Conservation (phyloP, 2,797 vertebrate species). For the Hyperoplus immaculatus region DNA sequence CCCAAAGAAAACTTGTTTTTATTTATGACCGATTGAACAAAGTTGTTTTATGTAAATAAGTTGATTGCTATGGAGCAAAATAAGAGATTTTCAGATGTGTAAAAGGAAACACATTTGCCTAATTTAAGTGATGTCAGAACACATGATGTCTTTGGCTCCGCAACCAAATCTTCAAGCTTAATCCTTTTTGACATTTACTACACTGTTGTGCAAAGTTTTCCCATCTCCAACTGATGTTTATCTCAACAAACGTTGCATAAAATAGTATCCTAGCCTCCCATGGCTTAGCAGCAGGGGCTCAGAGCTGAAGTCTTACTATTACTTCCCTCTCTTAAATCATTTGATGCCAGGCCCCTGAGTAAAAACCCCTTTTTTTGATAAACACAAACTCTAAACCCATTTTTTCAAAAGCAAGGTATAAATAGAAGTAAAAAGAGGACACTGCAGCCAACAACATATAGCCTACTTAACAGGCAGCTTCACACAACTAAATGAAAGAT, state of each 20-base stretch:
- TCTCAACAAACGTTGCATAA: constrained; percentile 19
- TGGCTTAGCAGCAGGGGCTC: constrained; percentile 28
- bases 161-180: constrained; percentile 1
- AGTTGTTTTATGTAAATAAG: constrained; percentile 1
- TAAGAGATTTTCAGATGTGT: constrained; percentile 1
- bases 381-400: not conserved
- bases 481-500: not conserved
- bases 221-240: constrained; percentile 17
- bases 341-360: constrained; percentile 10
- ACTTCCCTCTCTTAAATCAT: not conserved
- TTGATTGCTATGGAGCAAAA: not conserved
- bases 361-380: constrained; percentile 21
- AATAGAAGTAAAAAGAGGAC: not conserved
- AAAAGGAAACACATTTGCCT: not conserved
- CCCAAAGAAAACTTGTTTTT: not conserved
- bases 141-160: constrained; percentile 15
- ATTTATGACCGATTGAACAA: not conserved
- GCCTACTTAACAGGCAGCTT: not conserved
- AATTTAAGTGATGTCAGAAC: not conserved
- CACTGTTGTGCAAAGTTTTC: constrained; percentile 35
- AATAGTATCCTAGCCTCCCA: constrained; percentile 27
- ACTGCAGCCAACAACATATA: not conserved
- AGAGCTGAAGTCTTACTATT: constrained; percentile 9
- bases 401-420: not conserved
- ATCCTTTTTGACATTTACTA: constrained; percentile 31